Percentiles rank a stretch among this genome's conserved stretches.
Conservation (phyloP, 2,113 vertebrate genomes). For the Drymodes brunneopygia region DNA sequence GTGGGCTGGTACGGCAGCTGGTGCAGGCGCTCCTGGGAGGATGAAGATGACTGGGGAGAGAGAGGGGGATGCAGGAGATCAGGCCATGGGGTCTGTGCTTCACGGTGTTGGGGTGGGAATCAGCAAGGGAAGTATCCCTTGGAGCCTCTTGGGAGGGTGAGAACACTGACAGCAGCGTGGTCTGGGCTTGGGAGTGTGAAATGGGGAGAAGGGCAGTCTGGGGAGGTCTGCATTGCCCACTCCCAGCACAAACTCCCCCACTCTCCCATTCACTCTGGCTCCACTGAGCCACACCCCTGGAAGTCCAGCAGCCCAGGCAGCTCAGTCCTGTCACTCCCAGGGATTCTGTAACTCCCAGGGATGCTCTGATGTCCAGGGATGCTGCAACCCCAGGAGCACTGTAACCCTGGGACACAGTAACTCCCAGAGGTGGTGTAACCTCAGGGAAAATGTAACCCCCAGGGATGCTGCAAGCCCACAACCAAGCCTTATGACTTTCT, state of each 20-base stretch:
- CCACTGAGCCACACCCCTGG: background rate
- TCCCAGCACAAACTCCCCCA: background rate
- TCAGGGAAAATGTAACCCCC: background rate
- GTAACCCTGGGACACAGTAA: background rate
- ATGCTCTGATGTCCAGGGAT: background rate
- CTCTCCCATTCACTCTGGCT: accelerated
- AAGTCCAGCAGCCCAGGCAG: background rate
- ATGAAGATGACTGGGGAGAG: slow-evolving; percentile 87
- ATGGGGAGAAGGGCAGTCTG: accelerated
- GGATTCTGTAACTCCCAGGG: background rate
- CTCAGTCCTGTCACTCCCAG: background rate
- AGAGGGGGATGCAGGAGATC: background rate
- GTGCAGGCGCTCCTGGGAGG: slow-evolving; percentile 95
- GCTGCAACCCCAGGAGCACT: background rate
- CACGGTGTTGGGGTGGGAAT: accelerated
- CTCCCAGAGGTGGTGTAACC: background rate
- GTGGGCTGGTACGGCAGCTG: slow-evolving; percentile 97
- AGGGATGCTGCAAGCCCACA: background rate
- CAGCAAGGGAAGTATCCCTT: background rate
- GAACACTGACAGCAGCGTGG: accelerated
- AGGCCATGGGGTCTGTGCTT: accelerated
- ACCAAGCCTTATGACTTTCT: background rate
- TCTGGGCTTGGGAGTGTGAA: background rate
- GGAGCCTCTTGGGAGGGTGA: background rate
- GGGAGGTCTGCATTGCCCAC: background rate